phyloP scores from a whole-genome alignment of 2,113 vertebrate genomes.

The Paratilapia polleni region DNA sequence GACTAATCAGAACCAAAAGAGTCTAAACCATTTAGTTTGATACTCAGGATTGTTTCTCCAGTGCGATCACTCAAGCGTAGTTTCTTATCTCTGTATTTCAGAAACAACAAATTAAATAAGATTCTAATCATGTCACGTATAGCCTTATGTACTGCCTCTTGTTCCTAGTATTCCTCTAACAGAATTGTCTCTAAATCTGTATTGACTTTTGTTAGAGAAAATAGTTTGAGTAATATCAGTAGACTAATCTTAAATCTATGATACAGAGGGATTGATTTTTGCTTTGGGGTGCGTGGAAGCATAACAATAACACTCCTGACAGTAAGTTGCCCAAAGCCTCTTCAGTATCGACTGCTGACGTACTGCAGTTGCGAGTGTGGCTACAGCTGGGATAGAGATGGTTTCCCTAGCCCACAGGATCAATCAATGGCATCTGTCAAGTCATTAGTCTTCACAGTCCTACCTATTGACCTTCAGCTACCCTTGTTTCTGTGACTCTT shows the following conservation, averaged over 20 bases:
- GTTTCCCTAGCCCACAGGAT: slow-evolving; percentile 50
- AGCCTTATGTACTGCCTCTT: not conserved
- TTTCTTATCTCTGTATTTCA: not conserved
- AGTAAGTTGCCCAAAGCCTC: slow-evolving; percentile 54
- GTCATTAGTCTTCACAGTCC: slow-evolving; percentile 61
- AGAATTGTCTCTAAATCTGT: slow-evolving; percentile 16
- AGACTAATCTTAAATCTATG: slow-evolving; percentile 48
- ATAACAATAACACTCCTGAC: slow-evolving; percentile 53
- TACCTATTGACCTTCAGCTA: slow-evolving; percentile 54
- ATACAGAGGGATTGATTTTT: slow-evolving; percentile 51
- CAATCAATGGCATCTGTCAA: slow-evolving; percentile 69
- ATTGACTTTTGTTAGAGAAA: slow-evolving; percentile 44
- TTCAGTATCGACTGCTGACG: slow-evolving; percentile 44
- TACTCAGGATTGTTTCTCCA: not conserved
- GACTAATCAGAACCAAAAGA: slow-evolving; percentile 5
- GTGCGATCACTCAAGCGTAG: not conserved
- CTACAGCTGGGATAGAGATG: slow-evolving; percentile 36
- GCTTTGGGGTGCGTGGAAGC: slow-evolving; percentile 40
- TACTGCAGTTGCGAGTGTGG: slow-evolving; percentile 9
- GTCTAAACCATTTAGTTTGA: slow-evolving; percentile 1
- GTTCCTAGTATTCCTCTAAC: not conserved
- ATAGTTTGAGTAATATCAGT: slow-evolving; percentile 28
- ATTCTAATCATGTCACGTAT: slow-evolving; percentile 11
- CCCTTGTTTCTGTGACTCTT: slow-evolving; percentile 46
- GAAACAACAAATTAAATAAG: slow-evolving; percentile 18